Conservation (phyloP, 2,888 invertebrate species). For the Lycophotia porphyrea region DNA sequence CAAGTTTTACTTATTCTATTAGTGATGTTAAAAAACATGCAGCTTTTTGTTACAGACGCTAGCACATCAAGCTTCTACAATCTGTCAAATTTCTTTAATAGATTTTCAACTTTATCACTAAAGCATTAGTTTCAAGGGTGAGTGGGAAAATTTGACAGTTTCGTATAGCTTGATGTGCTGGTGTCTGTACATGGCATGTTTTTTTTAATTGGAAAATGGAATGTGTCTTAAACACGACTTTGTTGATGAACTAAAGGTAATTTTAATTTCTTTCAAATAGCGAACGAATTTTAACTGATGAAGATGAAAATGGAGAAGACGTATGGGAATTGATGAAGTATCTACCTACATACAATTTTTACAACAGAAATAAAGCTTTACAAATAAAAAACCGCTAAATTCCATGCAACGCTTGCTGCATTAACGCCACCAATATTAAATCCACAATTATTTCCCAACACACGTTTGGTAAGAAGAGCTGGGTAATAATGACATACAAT, state of each 20-base stretch:
- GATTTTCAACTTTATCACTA: too few relatives aligned
- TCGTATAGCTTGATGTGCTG: too few relatives aligned
- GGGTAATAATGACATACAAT: slow-evolving; percentile 50
- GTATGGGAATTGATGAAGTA: not conserved
- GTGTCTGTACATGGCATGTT: not conserved
- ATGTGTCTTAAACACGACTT: not conserved
- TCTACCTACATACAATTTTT: not conserved
- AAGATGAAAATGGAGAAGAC: too few relatives aligned
- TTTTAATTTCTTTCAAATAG: not conserved
- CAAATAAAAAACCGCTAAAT: slow-evolving; percentile 20
- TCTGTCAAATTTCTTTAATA: too few relatives aligned
- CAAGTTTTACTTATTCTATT: not conserved
- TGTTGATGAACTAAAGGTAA: not conserved
- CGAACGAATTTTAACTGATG: not conserved
- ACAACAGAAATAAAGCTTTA: slow-evolving; percentile 4
- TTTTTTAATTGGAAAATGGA: not conserved
- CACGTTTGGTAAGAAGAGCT: slow-evolving; percentile 17
- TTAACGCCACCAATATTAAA: slow-evolving; percentile 30
- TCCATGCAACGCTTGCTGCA: slow-evolving; percentile 35
- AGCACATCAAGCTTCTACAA: too few relatives aligned
- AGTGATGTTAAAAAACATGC: not conserved
- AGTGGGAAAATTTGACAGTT: too few relatives aligned
- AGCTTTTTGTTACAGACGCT: too few relatives aligned
- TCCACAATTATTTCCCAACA: slow-evolving; percentile 32
- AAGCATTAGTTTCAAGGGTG: too few relatives aligned